phyloP scores from a whole-genome alignment of 2,888 invertebrate species.

The Blastobasis adustella region DNA sequence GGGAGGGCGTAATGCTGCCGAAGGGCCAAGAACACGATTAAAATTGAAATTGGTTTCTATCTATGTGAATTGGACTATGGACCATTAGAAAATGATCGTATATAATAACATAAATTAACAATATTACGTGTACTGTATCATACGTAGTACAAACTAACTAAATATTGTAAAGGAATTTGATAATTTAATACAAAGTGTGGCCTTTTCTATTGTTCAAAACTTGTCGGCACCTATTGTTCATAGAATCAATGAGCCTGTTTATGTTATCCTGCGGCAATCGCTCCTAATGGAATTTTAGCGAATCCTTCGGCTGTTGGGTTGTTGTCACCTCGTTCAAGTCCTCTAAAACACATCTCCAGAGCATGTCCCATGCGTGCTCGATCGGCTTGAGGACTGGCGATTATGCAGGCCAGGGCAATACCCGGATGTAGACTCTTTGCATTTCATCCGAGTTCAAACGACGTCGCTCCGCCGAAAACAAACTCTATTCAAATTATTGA shows the following conservation, averaged over 20 bases:
- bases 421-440: constrained; percentile 1
- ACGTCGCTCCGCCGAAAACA: neutral
- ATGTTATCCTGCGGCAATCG: constrained; percentile 1
- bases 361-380: neutral
- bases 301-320: neutral
- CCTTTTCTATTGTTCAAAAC: constrained; percentile 2
- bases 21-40: too few relatives aligned
- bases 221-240: constrained; percentile 2
- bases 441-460: neutral
- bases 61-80: too few relatives aligned
- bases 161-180: neutral
- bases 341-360: neutral
- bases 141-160: neutral
- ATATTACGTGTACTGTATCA: neutral
- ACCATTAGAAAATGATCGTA: too few relatives aligned
- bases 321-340: neutral
- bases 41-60: too few relatives aligned
- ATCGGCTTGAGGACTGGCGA: neutral
- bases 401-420: neutral
- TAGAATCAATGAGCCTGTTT: constrained; percentile 1
- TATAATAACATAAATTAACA: neutral
- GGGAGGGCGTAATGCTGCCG: too few relatives aligned
- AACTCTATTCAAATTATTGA: neutral
- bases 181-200: constrained; percentile 3
- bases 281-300: neutral